phyloP scores from a whole-genome alignment of 2,888 invertebrate species.

The Diachrysia chrysitis region DNA sequence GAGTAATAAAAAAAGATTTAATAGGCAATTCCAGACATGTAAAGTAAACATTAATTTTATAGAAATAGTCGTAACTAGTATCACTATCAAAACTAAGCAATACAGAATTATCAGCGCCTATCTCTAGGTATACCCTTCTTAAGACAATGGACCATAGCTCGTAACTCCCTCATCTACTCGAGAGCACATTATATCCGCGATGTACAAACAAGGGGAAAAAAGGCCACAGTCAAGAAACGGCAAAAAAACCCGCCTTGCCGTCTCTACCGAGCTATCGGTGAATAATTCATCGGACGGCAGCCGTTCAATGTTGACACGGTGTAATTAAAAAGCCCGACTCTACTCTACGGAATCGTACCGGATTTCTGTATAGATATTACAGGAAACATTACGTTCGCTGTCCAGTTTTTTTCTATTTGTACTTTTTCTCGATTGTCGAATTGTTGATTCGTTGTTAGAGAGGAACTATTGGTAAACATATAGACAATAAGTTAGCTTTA shows the following conservation, averaged over 20 bases:
- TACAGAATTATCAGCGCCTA: not conserved
- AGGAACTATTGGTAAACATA: not conserved
- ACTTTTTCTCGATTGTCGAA: conserved; percentile 19
- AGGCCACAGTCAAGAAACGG: conserved; percentile 41
- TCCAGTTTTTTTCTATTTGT: conserved; percentile 16
- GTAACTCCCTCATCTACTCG: conserved; percentile 51
- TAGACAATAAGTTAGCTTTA: not conserved
- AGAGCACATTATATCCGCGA: conserved; percentile 54
- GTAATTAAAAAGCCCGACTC: conserved; percentile 82
- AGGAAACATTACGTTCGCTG: conserved; percentile 59
- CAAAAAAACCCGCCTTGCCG: conserved; percentile 41
- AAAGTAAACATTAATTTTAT: not conserved
- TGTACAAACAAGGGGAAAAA: conserved; percentile 57
- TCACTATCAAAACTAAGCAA: not conserved
- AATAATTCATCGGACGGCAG: conserved; percentile 77
- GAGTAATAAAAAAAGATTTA: not conserved
- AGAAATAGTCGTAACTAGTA: not conserved
- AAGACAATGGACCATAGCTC: conserved; percentile 46
- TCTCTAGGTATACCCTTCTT: conserved; percentile 24
- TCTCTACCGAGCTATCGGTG: conserved; percentile 61
- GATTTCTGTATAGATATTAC: conserved; percentile 65
- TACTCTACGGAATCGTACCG: conserved; percentile 58
- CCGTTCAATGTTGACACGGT: conserved; percentile 75
- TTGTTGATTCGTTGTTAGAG: conserved; percentile 9
- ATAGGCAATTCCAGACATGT: not conserved